These are phyloP conservation scores for Cisticola juncidis DNA, from an alignment of 2,113 vertebrate species.

Conservation along the genomic window DNA sequence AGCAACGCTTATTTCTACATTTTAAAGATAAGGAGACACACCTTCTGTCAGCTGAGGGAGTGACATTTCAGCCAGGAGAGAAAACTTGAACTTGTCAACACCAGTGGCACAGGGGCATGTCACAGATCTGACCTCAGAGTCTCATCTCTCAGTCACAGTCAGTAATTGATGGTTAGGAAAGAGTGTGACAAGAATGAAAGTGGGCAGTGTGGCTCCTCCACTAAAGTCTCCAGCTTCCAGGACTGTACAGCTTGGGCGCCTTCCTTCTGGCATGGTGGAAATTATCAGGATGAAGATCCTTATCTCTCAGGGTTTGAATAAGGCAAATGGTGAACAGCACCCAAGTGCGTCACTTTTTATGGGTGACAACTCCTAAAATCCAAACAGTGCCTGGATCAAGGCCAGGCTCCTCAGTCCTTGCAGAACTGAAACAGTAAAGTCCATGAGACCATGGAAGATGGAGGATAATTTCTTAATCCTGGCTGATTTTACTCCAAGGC, in stretches of 20 bases:
- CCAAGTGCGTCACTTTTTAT: neutral
- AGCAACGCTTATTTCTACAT: neutral
- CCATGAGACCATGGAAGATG: neutral
- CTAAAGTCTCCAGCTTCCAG: neutral
- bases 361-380: neutral
- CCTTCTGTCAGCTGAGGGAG: neutral
- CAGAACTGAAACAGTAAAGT: neutral
- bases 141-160: neutral
- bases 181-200: neutral
- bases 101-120: neutral
- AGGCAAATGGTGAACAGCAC: neutral
- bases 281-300: neutral
- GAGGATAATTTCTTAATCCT: neutral
- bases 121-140: neutral
- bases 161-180: neutral
- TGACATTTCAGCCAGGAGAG: neutral
- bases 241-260: neutral
- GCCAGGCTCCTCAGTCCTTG: neutral
- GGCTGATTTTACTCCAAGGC: neutral
- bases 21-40: neutral
- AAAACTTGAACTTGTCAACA: neutral
- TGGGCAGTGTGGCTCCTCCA: fast-evolving
- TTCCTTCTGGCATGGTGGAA: neutral
- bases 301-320: neutral
- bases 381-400: neutral